phyloP scores from a whole-genome alignment of 2,888 invertebrate species.

The Axea sp. region DNA sequence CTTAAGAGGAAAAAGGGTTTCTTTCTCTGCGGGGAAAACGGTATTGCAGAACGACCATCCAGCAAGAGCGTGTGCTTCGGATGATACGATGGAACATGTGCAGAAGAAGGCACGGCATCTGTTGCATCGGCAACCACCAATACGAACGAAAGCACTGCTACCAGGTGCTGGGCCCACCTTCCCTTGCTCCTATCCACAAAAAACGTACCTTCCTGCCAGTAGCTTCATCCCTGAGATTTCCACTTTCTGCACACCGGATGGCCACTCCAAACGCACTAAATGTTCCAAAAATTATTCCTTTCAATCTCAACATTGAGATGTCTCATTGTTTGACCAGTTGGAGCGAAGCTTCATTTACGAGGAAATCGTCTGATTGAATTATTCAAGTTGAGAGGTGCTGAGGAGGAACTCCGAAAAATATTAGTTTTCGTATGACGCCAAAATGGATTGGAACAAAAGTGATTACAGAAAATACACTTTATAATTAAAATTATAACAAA shows the following conservation, averaged over 20 bases:
- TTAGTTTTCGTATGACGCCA: no score
- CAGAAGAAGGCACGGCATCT: slow-evolving; percentile 50
- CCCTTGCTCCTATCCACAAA: slow-evolving; percentile 41
- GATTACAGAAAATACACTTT: no score
- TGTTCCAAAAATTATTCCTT: no score
- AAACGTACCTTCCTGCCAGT: slow-evolving; percentile 42
- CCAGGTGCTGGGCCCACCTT: slow-evolving; percentile 54
- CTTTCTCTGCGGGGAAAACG: neutral
- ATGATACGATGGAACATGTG: slow-evolving; percentile 51
- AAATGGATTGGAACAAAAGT: no score
- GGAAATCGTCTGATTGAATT: no score
- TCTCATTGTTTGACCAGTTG: no score
- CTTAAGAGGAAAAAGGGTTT: slow-evolving; percentile 20
- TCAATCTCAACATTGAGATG: no score
- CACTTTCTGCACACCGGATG: slow-evolving; percentile 10
- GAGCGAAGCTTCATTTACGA: no score
- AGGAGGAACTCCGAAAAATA: no score
- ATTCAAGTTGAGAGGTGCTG: no score
- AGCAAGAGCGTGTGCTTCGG: slow-evolving; percentile 2
- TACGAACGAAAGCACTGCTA: slow-evolving; percentile 35
- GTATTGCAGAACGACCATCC: slow-evolving; percentile 30
- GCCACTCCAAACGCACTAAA: no score
- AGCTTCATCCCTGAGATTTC: slow-evolving; percentile 55
- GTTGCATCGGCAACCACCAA: slow-evolving; percentile 53
- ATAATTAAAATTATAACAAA: no score